These are phyloP conservation scores for Bombyx mandarina DNA, from an alignment of 1,140 invertebrate species.

Conservation along the genomic window DNA sequence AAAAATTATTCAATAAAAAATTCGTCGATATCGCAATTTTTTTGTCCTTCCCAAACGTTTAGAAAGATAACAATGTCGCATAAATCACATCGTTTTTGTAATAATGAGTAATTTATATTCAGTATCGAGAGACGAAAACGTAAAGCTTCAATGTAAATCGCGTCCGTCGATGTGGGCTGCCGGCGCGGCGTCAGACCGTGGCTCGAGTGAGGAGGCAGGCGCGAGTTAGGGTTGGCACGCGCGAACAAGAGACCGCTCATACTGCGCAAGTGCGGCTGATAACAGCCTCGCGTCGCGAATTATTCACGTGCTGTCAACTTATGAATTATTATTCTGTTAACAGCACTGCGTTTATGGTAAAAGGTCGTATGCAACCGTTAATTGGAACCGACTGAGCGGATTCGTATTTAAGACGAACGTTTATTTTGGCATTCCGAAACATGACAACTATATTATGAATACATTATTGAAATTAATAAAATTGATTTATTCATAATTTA, in stretches of 20 bases:
- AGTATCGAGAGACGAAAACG: slow-evolving; percentile 7
- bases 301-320: slow-evolving; percentile 58
- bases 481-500: slow-evolving; percentile 2
- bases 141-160: slow-evolving; percentile 44
- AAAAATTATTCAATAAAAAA: too few relatives aligned
- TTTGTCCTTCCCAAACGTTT: neutral
- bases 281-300: slow-evolving; percentile 48
- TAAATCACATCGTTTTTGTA: slow-evolving; percentile 5
- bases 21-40: neutral
- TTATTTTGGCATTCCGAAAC: slow-evolving; percentile 6
- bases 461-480: slow-evolving; percentile 3
- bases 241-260: slow-evolving; percentile 35
- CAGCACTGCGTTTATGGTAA: slow-evolving; percentile 28
- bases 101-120: slow-evolving; percentile 7
- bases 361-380: slow-evolving; percentile 25
- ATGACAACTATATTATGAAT: slow-evolving; percentile 7
- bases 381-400: slow-evolving; percentile 14
- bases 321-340: slow-evolving; percentile 55
- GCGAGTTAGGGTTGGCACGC: slow-evolving; percentile 39
- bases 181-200: slow-evolving; percentile 5
- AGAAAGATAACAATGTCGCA: slow-evolving; percentile 7
- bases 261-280: slow-evolving; percentile 50
- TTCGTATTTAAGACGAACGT: slow-evolving; percentile 10
- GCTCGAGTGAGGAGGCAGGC: slow-evolving; percentile 19
- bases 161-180: slow-evolving; percentile 18